Base-by-base conservation (phyloP, 2,113 vertebrate genomes). In the Corvus hawaiiensis region DNA sequence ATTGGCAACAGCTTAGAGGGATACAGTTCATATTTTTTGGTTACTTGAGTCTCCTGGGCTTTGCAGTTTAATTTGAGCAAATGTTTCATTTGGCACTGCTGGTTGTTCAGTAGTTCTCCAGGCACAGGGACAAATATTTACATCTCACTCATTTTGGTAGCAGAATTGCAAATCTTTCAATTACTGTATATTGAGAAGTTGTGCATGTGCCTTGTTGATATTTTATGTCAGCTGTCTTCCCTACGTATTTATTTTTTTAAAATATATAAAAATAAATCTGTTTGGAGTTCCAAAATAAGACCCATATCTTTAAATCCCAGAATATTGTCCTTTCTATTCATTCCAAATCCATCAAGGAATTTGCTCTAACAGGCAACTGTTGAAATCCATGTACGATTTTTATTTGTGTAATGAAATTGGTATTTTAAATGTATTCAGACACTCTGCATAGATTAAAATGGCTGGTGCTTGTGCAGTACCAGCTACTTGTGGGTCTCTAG, bases 1-100 rank as follows among this genome's bases (percentile, higher is more conserved):
- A 74, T 12, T 93, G 93, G 84, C 94, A 93, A 30, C 46, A 43
- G 75, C 68, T 94, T 75, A 61, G 78, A 83, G 91, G 64, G 80
- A 33, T 83, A 9, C 32, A 82, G 73, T 96, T 78, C 81, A 64
- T 81, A 66, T 93, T 95, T 96, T 85, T 82, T 75, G 81, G 91
- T 84, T 58, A 20, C 87, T 92, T 21, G 87, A 61, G 62, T 95
- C 90, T 87, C 91, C 71, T 58, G 96, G 93, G 92, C 90, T 97
- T 94, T 54, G 76, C 88, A 33, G 80, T 91, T 96, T 94, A 88
- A 94, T 96, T 93, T 89, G 93, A 96, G 93, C 88, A 95, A 97
- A 96, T 97, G 96, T 97, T 96, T 93, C 92, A 84, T 94, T 96
- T 97, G 96, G 97, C 97, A 96, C 96, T 96, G 96, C 66, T 97